Evolutionary conservation across 2,797 vertebrate genomes (phyloP).

Genomic region (Lepilemur septentrionalis): DNA sequence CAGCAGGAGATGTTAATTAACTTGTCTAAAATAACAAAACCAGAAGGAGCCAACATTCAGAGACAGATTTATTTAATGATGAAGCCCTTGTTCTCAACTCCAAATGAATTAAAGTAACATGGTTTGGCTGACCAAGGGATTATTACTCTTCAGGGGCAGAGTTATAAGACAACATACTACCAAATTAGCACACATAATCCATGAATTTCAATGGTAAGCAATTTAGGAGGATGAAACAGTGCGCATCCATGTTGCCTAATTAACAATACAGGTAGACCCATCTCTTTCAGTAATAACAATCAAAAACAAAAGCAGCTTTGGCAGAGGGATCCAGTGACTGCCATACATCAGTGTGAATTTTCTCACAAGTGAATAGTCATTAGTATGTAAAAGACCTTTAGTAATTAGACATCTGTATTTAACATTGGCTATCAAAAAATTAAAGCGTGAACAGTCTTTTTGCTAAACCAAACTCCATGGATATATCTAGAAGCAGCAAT

Average conservation of each 20-base stretch:
- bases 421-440: background rate
- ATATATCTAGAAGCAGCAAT: background rate
- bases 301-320: background rate
- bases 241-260: background rate
- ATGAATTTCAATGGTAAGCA: slow-evolving; percentile 4
- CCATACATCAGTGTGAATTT: background rate
- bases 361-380: background rate
- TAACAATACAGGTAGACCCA: background rate
- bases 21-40: background rate
- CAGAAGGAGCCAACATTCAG: background rate
- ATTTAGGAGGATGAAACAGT: background rate
- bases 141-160: background rate
- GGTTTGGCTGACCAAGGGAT: background rate
- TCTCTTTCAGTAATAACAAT: background rate
- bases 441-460: background rate
- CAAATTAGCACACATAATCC: background rate
- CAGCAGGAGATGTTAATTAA: background rate
- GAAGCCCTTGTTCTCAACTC: background rate
- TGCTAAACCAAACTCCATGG: background rate
- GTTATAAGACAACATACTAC: background rate
- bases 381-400: background rate
- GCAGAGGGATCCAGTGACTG: background rate
- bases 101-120: slow-evolving; percentile 2
- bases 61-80: background rate
- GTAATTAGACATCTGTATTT: background rate